Conservation (phyloP, 2,113 vertebrate species). For the Lophura nycthemera region DNA sequence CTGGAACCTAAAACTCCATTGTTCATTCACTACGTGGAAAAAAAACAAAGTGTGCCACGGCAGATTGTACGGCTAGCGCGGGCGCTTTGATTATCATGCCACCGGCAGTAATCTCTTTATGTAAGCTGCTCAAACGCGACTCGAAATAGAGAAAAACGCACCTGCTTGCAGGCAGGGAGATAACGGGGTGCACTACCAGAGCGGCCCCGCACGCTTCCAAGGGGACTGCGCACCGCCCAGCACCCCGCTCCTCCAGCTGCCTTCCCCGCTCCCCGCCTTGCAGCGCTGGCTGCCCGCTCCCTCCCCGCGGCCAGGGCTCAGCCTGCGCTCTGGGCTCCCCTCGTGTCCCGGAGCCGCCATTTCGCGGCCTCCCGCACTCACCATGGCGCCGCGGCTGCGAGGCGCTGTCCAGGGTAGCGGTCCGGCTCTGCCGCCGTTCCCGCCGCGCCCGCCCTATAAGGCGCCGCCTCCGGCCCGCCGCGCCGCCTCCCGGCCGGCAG, state of each 20-base stretch:
- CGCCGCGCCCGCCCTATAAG: background rate
- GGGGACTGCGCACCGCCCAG: background rate
- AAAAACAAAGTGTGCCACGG: background rate
- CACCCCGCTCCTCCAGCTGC: background rate
- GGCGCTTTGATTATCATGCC: background rate
- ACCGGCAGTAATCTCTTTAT: background rate
- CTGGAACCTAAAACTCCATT: background rate
- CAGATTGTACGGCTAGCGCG: background rate
- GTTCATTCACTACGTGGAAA: background rate
- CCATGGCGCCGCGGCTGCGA: conserved; percentile 1
- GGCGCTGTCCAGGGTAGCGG: conserved; percentile 75
- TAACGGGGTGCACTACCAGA: accelerated
- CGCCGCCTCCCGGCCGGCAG: background rate
- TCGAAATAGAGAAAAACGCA: background rate
- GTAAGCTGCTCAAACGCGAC: background rate
- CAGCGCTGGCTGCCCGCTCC: too few relatives aligned
- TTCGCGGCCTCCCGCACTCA: background rate
- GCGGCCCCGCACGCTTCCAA: background rate
- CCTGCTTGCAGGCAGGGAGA: background rate
- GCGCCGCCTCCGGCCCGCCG: conserved; percentile 9
- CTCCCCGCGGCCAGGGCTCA: too few relatives aligned
- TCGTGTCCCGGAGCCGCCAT: background rate
- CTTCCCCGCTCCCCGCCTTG: background rate
- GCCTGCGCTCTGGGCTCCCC: background rate
- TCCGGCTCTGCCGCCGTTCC: background rate